Evolutionary conservation across 2,888 invertebrate genomes (phyloP), one percentile per base, ranked within the genome.

Genomic region (Drosophila silvestris): DNA sequence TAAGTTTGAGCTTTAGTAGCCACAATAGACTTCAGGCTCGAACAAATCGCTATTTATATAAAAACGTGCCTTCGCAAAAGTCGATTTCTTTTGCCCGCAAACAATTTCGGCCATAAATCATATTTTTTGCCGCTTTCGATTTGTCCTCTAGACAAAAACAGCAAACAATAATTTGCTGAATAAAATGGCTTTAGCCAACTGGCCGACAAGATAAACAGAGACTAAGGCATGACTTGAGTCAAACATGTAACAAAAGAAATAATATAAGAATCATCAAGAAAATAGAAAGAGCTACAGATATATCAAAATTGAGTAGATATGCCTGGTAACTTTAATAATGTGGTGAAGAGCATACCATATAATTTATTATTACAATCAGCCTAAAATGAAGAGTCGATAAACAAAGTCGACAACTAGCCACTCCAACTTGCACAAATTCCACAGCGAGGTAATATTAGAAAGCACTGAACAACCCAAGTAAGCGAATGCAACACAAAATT

Each of bases 31-130:
- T 33, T 59, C n/a, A 19, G 28, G 16, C 22, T 22, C 7, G 10
- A 9, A 5, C 19, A 60, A 33, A 60, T 60, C n/a, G 26, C 33
- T 12, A 10, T 26, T n/a, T 10, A 26, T 63, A 59, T 50, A 50
- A 79, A 68, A 47, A 68, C 59, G 69, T 56, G n/a, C 50, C 32
- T 32, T 32, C 10, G 28, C n/a, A 22, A 60, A 71, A 67, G 22
- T n/a, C 7, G 19, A 14, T 39, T 58, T 12, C 32, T 37, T 26
- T 26, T 12, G 6, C 5, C 12, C 14, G 19, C 32, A 53, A 19
- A 22, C 41, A 22, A 10, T 63, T 53, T 35, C 22, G 3, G 14
- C 14, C 64, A 71, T 41, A 70, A 63, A 70, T 63, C 37, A 71
- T 57, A 47, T 52, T 51, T 68, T 56, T 66, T 69, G 39, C 56